A percentile compares a stretch with the other conserved stretches of the same genome.
phyloP scores from a whole-genome alignment of 2,113 vertebrate species.

The Scytalopus superciliaris region DNA sequence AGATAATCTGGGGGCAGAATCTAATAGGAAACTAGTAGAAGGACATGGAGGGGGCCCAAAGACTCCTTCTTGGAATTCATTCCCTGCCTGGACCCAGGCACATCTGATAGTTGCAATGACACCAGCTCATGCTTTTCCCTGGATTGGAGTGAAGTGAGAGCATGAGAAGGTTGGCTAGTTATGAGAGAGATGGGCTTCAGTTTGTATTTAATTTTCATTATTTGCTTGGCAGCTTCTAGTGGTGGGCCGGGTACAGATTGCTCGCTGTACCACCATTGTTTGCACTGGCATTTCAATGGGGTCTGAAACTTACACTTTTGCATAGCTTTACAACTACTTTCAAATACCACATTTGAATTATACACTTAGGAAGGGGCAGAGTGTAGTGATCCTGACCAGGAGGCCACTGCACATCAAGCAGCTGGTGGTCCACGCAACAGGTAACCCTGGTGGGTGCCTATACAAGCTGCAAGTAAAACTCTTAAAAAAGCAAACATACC shows the following conservation, averaged over 20 bases:
- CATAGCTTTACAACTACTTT: not conserved
- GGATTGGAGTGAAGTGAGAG: not conserved
- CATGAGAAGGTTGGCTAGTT: not conserved
- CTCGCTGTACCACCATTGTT: not conserved
- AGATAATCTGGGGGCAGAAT: not conserved
- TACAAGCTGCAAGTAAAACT: not conserved
- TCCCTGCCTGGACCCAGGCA: not conserved
- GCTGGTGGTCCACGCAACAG: not conserved
- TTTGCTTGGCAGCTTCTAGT: not conserved
- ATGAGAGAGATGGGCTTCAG: not conserved
- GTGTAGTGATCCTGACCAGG: not conserved
- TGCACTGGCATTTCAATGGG: not conserved
- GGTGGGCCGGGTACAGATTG: not conserved
- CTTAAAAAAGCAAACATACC: not conserved
- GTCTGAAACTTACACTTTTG: not conserved
- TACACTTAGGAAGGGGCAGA: not conserved
- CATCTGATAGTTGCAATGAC: not conserved
- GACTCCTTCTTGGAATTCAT: not conserved
- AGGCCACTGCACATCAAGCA: not conserved
- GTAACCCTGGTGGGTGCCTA: not conserved
- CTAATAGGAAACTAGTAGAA: not conserved
- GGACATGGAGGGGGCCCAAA: fast-evolving
- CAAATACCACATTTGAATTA: not conserved
- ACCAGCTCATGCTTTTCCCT: not conserved
- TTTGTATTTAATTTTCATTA: not conserved